phyloP scores from a whole-genome alignment of 2,888 invertebrate species.

The Pycnomerus fuliginosus region DNA sequence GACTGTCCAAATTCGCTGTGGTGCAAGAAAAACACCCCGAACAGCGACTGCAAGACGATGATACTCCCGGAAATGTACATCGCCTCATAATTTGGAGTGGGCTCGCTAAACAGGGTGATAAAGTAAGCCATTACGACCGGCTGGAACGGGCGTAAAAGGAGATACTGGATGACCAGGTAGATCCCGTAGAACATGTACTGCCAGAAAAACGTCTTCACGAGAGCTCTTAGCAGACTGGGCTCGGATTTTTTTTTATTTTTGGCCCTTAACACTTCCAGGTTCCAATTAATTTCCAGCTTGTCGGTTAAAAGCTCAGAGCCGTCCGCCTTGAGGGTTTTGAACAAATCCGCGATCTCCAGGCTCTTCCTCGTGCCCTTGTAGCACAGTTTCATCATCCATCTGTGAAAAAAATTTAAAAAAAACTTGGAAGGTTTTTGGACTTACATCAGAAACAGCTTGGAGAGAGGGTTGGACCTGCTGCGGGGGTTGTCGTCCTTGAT shows the following conservation, averaged over 20 bases:
- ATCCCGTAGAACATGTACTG: constrained; percentile 61
- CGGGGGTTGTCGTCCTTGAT: not conserved
- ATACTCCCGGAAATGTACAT: constrained; percentile 60
- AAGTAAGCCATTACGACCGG: constrained; percentile 59
- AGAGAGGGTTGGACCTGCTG: not conserved
- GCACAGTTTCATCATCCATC: constrained; percentile 48
- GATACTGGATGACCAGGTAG: constrained; percentile 57
- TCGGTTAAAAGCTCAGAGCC: constrained; percentile 64
- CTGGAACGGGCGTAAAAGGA: constrained; percentile 57
- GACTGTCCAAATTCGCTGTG: constrained; percentile 63
- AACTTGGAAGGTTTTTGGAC: constrained; percentile 2
- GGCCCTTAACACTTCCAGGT: constrained; percentile 58
- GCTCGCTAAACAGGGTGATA: constrained; percentile 58
- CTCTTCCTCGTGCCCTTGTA: constrained; percentile 60
- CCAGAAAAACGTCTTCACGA: constrained; percentile 59
- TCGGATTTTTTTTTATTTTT: constrained; percentile 55
- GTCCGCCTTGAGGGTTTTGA: constrained; percentile 61
- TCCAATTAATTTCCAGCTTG: constrained; percentile 63
- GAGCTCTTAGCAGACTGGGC: constrained; percentile 60
- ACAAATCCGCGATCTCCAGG: constrained; percentile 65
- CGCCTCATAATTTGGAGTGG: constrained; percentile 52
- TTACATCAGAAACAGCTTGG: not conserved
- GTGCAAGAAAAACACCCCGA: constrained; percentile 60
- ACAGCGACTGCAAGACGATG: constrained; percentile 55
- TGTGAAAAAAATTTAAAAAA: constrained; percentile 22